phyloP scores from a whole-genome alignment of 2,113 vertebrate species.

The Leuciscus idus region DNA sequence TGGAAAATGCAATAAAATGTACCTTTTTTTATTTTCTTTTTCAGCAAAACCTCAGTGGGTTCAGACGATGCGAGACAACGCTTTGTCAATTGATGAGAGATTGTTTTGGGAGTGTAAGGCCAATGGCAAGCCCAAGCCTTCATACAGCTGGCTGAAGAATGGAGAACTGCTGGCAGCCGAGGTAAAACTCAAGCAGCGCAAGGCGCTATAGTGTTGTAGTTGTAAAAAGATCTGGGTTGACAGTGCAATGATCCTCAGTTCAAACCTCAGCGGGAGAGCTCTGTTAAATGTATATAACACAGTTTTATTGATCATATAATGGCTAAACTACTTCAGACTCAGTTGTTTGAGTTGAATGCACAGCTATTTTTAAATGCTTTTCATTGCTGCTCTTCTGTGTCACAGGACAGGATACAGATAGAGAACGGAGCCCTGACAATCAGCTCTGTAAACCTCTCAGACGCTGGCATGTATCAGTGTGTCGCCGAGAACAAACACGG shows the following conservation, averaged over 20 bases:
- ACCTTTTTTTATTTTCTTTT: constrained; percentile 43
- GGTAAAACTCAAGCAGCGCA: constrained; percentile 70
- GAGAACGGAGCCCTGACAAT: constrained; percentile 88
- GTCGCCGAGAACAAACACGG: constrained; percentile 94
- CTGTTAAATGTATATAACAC: neutral
- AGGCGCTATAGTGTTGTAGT: neutral
- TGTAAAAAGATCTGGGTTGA: neutral
- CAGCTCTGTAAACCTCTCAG: constrained; percentile 83
- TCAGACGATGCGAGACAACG: constrained; percentile 83
- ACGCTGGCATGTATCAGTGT: constrained; percentile 94
- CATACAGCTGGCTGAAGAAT: constrained; percentile 90
- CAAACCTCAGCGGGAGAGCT: neutral
- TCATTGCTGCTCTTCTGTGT: constrained; percentile 67
- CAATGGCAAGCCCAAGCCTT: constrained; percentile 89
- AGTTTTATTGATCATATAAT: constrained; percentile 21
- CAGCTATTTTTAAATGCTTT: constrained; percentile 34
- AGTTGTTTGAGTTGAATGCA: constrained; percentile 22
- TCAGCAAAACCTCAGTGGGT: constrained; percentile 93
- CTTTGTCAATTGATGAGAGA: constrained; percentile 85
- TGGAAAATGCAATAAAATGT: constrained; percentile 42
- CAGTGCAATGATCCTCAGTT: neutral
- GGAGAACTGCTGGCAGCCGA: constrained; percentile 82
- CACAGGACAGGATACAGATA: constrained; percentile 88
- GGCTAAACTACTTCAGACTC: neutral
- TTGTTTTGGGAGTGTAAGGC: constrained; percentile 89